Conservation (phyloP, 1,140 invertebrate genomes). For the Cepaea nemoralis region DNA sequence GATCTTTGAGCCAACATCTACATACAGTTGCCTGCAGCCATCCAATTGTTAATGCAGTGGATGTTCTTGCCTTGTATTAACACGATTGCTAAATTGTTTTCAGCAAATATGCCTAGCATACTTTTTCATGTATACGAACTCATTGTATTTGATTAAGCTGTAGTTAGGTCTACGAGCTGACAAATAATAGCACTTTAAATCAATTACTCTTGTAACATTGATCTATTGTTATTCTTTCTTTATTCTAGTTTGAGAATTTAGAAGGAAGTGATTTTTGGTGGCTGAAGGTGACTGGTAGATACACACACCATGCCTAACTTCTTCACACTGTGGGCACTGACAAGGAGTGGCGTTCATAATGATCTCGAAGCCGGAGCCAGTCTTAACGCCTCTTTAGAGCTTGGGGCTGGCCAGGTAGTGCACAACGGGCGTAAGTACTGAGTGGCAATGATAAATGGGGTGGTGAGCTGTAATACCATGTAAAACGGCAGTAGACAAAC, state of each 20-base stretch:
- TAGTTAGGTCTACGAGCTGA: too few species aligned
- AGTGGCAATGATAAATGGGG: constrained; percentile 42
- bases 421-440: constrained; percentile 52
- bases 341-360: constrained; percentile 41
- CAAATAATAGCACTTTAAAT: too few species aligned
- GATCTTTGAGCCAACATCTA: too few species aligned
- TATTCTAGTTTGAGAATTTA: constrained; percentile 30
- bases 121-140: too few species aligned
- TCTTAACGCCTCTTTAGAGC: constrained; percentile 20
- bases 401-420: constrained; percentile 41
- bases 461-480: constrained; percentile 32
- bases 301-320: neutral
- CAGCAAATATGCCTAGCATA: too few species aligned
- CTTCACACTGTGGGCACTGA: constrained; percentile 42
- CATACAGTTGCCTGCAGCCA: too few species aligned
- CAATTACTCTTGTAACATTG: neutral
- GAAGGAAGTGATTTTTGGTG: constrained; percentile 30
- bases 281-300: constrained; percentile 30
- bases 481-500: too few species aligned
- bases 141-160: too few species aligned
- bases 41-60: too few species aligned
- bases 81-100: too few species aligned
- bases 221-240: neutral
- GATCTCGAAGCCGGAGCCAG: constrained; percentile 40
- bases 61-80: too few species aligned